Base-by-base conservation (phyloP, 2,797 vertebrate genomes). In the Enteromius fasciolatus region DNA sequence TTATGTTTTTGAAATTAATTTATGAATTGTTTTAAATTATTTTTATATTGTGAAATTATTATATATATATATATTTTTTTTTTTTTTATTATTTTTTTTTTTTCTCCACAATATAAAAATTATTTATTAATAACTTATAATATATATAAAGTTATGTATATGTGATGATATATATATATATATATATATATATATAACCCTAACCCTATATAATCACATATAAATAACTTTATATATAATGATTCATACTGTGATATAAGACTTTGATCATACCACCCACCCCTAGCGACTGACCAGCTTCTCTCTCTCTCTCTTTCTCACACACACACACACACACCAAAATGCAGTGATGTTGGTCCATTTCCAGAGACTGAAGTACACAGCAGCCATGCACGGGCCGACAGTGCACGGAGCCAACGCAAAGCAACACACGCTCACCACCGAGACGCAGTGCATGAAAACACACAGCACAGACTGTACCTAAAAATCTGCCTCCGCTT, bases 401-500 rank as follows among this genome's bases (percentile, higher is more conserved):
- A 94, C 90, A 75, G 91, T 92, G 93, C 93, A 92, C 88, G 89
- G 89, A 90, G 91, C 92, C 89, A 93, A 89, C 80, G 90, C 91
- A 94, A 91, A 95, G 94, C 94, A 94, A 87, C 89, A 91, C 91
- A 94, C 89, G 87, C 92, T 90, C 89, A 91, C 92, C 93, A 95
- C 86, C 90, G 90, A 91, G 74, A 94, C 91, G 59, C 28, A 63
- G 92, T 91, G 92, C 92, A 95, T 94, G 90, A 91, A 92, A 94
- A 95, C 92, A 95, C 90, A 90, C 80, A 88, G 85, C 87, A 86
- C 78, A 87, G 93, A 92, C 94, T 93, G 94, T 96, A 97, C 96
- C 97, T 96, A 97, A 97, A 98, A 91, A 97, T 97, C 94, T 98
- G 97, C 93, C 97, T 96, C 95, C 94, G 94, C 92, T 96, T 96